A percentile compares a stretch with the other conserved stretches of the same genome.
phyloP scores from a whole-genome alignment of 2,113 vertebrate genomes.

The Xiphophorus hellerii region DNA sequence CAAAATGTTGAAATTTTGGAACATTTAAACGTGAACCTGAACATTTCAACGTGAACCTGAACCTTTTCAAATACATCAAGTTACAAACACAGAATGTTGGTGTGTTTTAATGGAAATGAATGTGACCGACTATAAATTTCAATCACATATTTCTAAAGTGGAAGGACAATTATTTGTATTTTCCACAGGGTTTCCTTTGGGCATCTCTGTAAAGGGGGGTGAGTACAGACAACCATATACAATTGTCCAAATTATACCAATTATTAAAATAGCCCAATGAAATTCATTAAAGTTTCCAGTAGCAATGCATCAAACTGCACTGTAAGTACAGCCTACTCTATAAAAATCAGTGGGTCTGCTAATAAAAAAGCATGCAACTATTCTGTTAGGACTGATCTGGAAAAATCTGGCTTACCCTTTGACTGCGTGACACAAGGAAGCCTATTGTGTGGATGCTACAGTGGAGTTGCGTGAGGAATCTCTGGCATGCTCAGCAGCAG shows the following conservation, averaged over 20 bases:
- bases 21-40: no score
- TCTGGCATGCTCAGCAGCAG: background rate
- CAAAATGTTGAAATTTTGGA: no score
- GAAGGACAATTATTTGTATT: background rate
- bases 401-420: background rate
- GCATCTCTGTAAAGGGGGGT: no score
- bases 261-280: background rate
- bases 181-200: no score
- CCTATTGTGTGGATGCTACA: background rate
- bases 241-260: background rate
- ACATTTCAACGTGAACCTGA: no score
- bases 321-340: no score
- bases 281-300: background rate
- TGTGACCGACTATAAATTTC: background rate
- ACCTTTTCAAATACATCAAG: no score
- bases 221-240: background rate
- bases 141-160: background rate
- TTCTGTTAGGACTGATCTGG: background rate
- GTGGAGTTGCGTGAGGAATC: background rate
- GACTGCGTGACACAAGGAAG: background rate
- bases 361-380: background rate
- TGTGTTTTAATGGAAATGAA: no score
- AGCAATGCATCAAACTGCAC: background rate
- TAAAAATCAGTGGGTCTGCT: background rate
- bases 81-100: no score